Evolutionary conservation across 2,113 vertebrate species (phyloP), one percentile per base, ranked within the genome.

Genomic region (Peromyscus polionotus): DNA sequence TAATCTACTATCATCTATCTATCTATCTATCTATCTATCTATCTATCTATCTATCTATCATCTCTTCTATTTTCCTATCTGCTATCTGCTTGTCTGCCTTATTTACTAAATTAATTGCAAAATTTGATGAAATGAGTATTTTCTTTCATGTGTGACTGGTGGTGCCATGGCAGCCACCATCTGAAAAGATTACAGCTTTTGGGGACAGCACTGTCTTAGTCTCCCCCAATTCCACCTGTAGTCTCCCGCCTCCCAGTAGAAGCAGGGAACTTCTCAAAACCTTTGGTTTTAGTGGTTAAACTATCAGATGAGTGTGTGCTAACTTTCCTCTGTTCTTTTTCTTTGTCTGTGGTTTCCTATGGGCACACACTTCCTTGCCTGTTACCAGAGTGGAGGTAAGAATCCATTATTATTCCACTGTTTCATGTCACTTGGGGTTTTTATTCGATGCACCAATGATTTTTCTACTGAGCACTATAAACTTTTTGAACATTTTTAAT

Each of bases 311-410:
- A 96, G 93, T 12, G 86, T 92, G 61, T 65, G 97, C 96, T 99
- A 95, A 99, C 75, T 24, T 87, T 87, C 84, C n/a, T 98, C 98
- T 98, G 97, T 98, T 95, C 96, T 91, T 96, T n/a, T 67, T 51
- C 97, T 95, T 95, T 80, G 65, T 97, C 96, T 95, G 76, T 95
- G 97, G 81, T 61, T 98, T 88, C 93, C 96, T 94, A 48, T 96
- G 97, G 97, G 83, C 91, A 73, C 90, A 80, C 92, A 73, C 70
- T 95, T 97, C 93, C 7, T 98, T 91, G 97, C 54, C 76, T 83
- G 98, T 97, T 97, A 96, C 54, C 95, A 99, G 99, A 99, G 95
- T 99, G 99, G 99, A 99, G 99, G 99, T 99, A 99, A 99, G 99
- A 97, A 80, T 68, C 7, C 70, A 4, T 42, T 94, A 65, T 39